These are phyloP conservation scores for Alfaro cultratus DNA, from an alignment of 2,797 vertebrate species.

Conservation along the genomic window DNA sequence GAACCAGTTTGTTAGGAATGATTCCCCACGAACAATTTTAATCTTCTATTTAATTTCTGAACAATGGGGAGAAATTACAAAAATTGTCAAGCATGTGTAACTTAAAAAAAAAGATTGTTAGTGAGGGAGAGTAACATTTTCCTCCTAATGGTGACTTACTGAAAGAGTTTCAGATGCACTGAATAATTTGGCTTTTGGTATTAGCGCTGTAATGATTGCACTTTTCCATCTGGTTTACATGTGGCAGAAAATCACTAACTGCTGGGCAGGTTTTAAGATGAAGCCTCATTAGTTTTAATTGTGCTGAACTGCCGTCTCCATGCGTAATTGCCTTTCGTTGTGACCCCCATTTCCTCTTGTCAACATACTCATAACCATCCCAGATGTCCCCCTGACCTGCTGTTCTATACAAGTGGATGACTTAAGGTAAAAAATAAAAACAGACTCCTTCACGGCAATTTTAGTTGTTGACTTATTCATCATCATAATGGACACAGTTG, in stretches of 20 bases:
- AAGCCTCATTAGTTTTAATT: constrained; percentile 82
- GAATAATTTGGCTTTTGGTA: constrained; percentile 39
- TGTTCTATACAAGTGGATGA: constrained; percentile 48
- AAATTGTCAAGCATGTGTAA: not conserved
- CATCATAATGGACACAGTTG: constrained; percentile 26
- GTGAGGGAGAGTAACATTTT: constrained; percentile 2
- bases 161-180: constrained; percentile 37
- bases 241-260: constrained; percentile 77
- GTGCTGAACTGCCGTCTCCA: constrained; percentile 70
- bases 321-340: constrained; percentile 73
- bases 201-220: constrained; percentile 57
- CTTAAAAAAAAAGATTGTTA: not conserved
- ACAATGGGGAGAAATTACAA: not conserved
- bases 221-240: constrained; percentile 77
- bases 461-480: constrained; percentile 45
- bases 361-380: constrained; percentile 72
- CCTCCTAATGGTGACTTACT: constrained; percentile 21
- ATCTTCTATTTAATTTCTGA: not conserved
- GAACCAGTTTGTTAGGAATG: not conserved
- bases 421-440: constrained; percentile 26
- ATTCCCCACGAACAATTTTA: not conserved
- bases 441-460: constrained; percentile 32
- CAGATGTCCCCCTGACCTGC: constrained; percentile 62
- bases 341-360: constrained; percentile 78
- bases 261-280: constrained; percentile 69